phyloP scores from a whole-genome alignment of 2,797 vertebrate genomes.

The Sardinella longiceps region DNA sequence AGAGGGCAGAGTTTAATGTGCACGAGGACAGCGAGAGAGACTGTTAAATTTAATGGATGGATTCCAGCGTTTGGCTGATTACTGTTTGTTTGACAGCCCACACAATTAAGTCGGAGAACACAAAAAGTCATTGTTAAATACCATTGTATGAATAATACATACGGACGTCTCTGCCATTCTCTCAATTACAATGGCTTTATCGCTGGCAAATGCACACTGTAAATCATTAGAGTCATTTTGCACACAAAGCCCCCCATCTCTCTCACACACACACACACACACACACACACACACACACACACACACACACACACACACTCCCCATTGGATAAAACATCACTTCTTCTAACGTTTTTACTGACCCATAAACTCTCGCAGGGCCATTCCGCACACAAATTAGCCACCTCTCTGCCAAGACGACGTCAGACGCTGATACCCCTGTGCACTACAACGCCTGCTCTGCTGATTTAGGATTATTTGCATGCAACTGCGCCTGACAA shows the following conservation, averaged over 20 bases:
- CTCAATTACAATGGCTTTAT: slow-evolving; percentile 55
- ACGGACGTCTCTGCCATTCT: slow-evolving; percentile 47
- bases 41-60: slow-evolving; percentile 57
- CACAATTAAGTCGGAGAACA: slow-evolving; percentile 58
- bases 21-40: slow-evolving; percentile 42
- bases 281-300: no score
- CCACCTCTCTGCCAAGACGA: slow-evolving; percentile 57
- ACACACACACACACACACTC: no score
- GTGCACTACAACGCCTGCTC: slow-evolving; percentile 60
- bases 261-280: no score
- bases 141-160: slow-evolving; percentile 57
- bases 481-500: slow-evolving; percentile 71
- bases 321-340: slow-evolving; percentile 58
- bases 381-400: slow-evolving; percentile 73
- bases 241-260: slow-evolving; percentile 38
- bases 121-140: slow-evolving; percentile 61
- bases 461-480: slow-evolving; percentile 77
- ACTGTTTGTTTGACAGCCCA: slow-evolving; percentile 51
- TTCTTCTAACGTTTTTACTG: slow-evolving; percentile 71
- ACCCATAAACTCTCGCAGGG: slow-evolving; percentile 70
- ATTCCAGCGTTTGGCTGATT: slow-evolving; percentile 50
- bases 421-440: slow-evolving; percentile 62
- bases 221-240: slow-evolving; percentile 52
- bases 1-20: slow-evolving; percentile 47
- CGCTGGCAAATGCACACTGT: slow-evolving; percentile 50